Conservation (phyloP, 2,888 invertebrate species). For the Stictocephala bisonia region DNA sequence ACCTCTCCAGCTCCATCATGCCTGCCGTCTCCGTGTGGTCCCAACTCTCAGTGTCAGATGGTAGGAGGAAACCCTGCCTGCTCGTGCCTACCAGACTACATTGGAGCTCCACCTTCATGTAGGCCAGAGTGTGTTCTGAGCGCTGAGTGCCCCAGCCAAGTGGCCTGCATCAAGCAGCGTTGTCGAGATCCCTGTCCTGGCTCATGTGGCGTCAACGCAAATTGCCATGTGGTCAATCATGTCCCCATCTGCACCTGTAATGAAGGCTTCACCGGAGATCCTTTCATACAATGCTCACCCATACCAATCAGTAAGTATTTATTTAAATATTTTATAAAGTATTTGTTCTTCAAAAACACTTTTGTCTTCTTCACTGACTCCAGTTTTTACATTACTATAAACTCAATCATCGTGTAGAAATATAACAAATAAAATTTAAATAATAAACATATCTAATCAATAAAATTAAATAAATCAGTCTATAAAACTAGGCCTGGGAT, state of each 20-base stretch:
- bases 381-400: too few relatives aligned
- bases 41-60: constrained; percentile 67
- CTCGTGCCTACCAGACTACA: constrained; percentile 63
- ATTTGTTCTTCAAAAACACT: too few relatives aligned
- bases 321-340: too few relatives aligned
- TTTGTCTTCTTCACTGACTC: too few relatives aligned
- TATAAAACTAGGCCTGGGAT: too few relatives aligned
- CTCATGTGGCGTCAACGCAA: constrained; percentile 61
- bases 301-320: constrained; percentile 63
- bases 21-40: constrained; percentile 77
- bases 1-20: constrained; percentile 73
- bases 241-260: constrained; percentile 67
- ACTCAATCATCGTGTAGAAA: too few relatives aligned
- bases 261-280: constrained; percentile 67
- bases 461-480: too few relatives aligned
- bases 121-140: constrained; percentile 61
- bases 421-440: too few relatives aligned
- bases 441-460: too few relatives aligned
- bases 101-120: constrained; percentile 61
- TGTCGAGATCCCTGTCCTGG: constrained; percentile 64
- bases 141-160: constrained; percentile 62
- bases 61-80: constrained; percentile 63
- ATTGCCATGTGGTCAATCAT: constrained; percentile 64
- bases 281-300: constrained; percentile 72
- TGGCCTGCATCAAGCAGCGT: constrained; percentile 63